Conservation (phyloP, 2,113 vertebrate species). For the Lasiurus cinereus region DNA sequence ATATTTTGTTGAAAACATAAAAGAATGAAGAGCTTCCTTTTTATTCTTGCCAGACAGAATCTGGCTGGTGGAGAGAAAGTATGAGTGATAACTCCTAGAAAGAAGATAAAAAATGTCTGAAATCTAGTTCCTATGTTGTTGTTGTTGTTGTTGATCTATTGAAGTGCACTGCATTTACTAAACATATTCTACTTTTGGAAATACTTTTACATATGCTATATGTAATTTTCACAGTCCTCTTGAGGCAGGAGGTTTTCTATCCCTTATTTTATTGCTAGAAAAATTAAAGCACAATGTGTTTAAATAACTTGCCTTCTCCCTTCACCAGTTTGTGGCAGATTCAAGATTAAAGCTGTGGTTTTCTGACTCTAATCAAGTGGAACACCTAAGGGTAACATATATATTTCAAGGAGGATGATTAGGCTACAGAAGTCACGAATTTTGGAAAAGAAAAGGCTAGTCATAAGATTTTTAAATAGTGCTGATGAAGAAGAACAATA, state of each 20-base stretch:
- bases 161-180: background rate
- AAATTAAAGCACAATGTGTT: background rate
- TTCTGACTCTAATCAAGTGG: slow-evolving; percentile 23
- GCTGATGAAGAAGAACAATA: background rate
- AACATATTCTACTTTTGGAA: slow-evolving; percentile 42
- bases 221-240: background rate
- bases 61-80: background rate
- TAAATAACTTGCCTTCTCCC: slow-evolving; percentile 46
- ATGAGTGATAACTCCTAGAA: background rate
- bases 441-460: background rate
- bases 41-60: slow-evolving; percentile 29
- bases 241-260: slow-evolving; percentile 24
- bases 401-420: background rate
- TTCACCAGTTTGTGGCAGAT: background rate
- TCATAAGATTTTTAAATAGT: slow-evolving; percentile 4
- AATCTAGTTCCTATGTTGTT: background rate
- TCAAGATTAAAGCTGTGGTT: slow-evolving; percentile 28
- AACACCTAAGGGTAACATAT: background rate
- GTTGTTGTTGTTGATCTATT: background rate
- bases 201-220: background rate
- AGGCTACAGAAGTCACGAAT: background rate
- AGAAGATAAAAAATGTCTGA: background rate
- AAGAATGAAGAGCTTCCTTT: background rate
- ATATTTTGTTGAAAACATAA: background rate
- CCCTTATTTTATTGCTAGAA: slow-evolving; percentile 51